These are phyloP conservation scores for Callitettix versicolor DNA, from an alignment of 1,140 invertebrate species.

Conservation along the genomic window DNA sequence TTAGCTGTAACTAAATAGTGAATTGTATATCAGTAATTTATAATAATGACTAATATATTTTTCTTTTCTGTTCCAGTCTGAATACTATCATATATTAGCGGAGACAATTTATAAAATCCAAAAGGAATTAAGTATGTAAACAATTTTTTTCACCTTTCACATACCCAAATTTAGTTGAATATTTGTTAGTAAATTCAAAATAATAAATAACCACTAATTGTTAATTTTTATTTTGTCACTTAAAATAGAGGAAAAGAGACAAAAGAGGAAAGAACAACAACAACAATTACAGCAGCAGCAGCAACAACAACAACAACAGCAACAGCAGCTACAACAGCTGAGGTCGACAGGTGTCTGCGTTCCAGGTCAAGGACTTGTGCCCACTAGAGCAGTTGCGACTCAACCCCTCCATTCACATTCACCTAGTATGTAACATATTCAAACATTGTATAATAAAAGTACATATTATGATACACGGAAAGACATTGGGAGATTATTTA, in stretches of 20 bases:
- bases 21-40: too few relatives aligned
- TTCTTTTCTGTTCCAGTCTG: constrained; percentile 46
- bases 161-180: too few relatives aligned
- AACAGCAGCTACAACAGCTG: constrained; percentile 14
- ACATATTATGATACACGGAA: too few relatives aligned
- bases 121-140: constrained; percentile 76
- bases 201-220: background rate
- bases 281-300: constrained; percentile 36
- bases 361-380: constrained; percentile 1
- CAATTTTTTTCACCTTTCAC: background rate
- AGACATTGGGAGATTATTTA: too few relatives aligned
- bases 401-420: constrained; percentile 21
- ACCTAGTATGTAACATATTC: constrained; percentile 17
- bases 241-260: constrained; percentile 58
- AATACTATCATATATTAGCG: constrained; percentile 96
- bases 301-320: constrained; percentile 10
- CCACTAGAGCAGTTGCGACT: constrained; percentile 9
- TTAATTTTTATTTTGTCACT: constrained; percentile 4
- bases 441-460: too few relatives aligned
- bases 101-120: constrained; percentile 99
- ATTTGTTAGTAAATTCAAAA: background rate
- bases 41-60: too few relatives aligned
- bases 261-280: constrained; percentile 72
- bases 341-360: background rate
- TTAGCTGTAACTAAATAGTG: too few relatives aligned